Evolutionary conservation across 2,888 invertebrate species (phyloP).

Genomic region (Eristalis pertinax): DNA sequence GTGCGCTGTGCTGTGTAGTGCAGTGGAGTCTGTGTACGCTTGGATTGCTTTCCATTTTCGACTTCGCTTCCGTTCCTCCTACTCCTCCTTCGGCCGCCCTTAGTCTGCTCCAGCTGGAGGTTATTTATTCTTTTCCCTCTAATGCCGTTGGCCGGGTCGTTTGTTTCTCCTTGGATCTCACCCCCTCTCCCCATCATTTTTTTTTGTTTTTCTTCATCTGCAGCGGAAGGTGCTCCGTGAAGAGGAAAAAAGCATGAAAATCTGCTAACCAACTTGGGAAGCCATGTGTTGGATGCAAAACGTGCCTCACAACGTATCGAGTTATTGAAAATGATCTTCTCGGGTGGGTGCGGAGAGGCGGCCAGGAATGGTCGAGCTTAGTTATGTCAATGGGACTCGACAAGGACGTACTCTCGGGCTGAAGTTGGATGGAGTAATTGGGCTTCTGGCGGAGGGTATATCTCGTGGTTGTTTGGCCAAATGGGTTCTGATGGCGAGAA

Average conservation of each 20-base stretch:
- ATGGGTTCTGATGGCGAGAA: background rate
- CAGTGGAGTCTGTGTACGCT: constrained; percentile 35
- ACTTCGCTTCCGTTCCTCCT: constrained; percentile 12
- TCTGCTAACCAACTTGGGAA: constrained; percentile 53
- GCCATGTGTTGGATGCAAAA: constrained; percentile 71
- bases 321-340: constrained; percentile 65
- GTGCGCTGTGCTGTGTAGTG: constrained; percentile 20
- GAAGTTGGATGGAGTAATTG: constrained; percentile 1
- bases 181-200: too few relatives aligned
- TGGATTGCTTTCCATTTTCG: constrained; percentile 62
- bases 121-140: constrained; percentile 68
- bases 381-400: constrained; percentile 60
- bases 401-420: background rate
- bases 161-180: constrained; percentile 49
- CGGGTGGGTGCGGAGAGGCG: background rate
- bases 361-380: constrained; percentile 25
- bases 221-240: constrained; percentile 56
- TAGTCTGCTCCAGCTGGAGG: constrained; percentile 35
- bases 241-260: constrained; percentile 39
- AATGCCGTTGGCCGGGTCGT: constrained; percentile 63
- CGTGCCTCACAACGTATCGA: constrained; percentile 65
- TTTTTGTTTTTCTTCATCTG: background rate
- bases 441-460: background rate
- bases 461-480: background rate
- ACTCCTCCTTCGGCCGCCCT: constrained; percentile 12